A percentile compares a stretch with the other conserved stretches of the same genome.
Conservation (phyloP, 2,888 invertebrate species). For the Lordiphosa andalusiaca region DNA sequence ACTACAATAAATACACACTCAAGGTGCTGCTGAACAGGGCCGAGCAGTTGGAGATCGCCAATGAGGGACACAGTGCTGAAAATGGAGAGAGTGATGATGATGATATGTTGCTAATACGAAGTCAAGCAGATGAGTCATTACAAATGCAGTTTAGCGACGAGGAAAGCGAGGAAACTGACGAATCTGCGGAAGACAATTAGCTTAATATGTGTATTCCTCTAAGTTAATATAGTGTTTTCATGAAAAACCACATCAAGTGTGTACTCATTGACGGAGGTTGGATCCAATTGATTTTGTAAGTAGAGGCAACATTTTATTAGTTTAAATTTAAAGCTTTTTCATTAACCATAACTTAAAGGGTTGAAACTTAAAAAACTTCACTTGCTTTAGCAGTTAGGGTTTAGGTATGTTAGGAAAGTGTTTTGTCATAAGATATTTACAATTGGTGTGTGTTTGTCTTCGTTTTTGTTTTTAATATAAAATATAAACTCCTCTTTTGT, state of each 20-base stretch:
- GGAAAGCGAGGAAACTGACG: conserved; percentile 45
- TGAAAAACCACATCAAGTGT: too few relatives aligned
- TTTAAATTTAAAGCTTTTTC: conserved; percentile 41
- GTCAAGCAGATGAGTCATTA: conserved; percentile 28
- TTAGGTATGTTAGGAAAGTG: conserved; percentile 18
- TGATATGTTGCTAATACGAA: conserved; percentile 65
- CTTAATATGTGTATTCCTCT: too few relatives aligned
- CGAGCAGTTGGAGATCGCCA: conserved; percentile 26
- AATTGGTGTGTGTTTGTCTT: conserved; percentile 20
- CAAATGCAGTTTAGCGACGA: conserved; percentile 45
- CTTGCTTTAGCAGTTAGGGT: conserved; percentile 26
- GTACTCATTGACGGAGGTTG: not conserved
- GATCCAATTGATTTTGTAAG: conserved; percentile 10
- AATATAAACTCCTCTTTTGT: conserved; percentile 42
- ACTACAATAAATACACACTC: conserved; percentile 93
- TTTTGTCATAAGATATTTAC: conserved; percentile 29
- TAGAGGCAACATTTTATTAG: conserved; percentile 39
- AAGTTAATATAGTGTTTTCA: too few relatives aligned
- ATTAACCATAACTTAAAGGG: conserved; percentile 35
- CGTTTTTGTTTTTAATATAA: conserved; percentile 34
- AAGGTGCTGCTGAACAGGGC: conserved; percentile 84
- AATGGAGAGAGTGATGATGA: conserved; percentile 68
- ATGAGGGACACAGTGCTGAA: not conserved
- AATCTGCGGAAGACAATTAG: too few relatives aligned
- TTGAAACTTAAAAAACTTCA: conserved; percentile 35